Evolutionary conservation across 2,888 invertebrate species (phyloP), one percentile per base, ranked within the genome.

Genomic region (Emmelina monodactyla): DNA sequence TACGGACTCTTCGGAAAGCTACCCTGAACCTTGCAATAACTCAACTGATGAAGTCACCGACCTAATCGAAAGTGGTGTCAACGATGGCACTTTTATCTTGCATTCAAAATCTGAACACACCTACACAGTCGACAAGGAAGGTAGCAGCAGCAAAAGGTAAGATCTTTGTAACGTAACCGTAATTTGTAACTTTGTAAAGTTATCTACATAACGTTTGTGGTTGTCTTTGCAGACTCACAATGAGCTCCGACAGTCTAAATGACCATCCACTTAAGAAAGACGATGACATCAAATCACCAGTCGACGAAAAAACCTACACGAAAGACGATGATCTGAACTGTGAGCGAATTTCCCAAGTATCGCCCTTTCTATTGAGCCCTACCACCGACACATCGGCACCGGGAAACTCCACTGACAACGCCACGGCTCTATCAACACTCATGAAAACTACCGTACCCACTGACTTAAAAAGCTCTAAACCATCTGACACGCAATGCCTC

Each of bases 171-270:
- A n/a, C n/a, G n/a, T n/a, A n/a, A n/a, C n/a, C n/a, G n/a, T n/a
- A n/a, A n/a, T n/a, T n/a, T n/a, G n/a, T n/a, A n/a, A n/a, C n/a
- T n/a, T n/a, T n/a, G n/a, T n/a, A n/a, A n/a, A n/a, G n/a, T n/a
- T n/a, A n/a, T n/a, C n/a, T n/a, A n/a, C n/a, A n/a, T n/a, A n/a
- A n/a, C n/a, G n/a, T n/a, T n/a, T n/a, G n/a, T n/a, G n/a, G n/a
- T n/a, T n/a, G n/a, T n/a, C n/a, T n/a, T n/a, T 54, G 11, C 64
- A 81, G 81, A 50, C 52, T 67, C 29, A 75, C 79, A 25, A 76
- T 81, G 72, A 80, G 79, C 50, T 73, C 67, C 30, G 81, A 81
- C 52, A 81, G 81, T 46, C 58, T 80, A 43, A 80, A 79, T 57
- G 67, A 54, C 44, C 75, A 71, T 44, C 70, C 66, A 2, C 50